Evolutionary conservation across 30 jellyfish, hydroid and myxozoan species (phyloP).

Genomic region (Pseudorhiza aurosa): DNA sequence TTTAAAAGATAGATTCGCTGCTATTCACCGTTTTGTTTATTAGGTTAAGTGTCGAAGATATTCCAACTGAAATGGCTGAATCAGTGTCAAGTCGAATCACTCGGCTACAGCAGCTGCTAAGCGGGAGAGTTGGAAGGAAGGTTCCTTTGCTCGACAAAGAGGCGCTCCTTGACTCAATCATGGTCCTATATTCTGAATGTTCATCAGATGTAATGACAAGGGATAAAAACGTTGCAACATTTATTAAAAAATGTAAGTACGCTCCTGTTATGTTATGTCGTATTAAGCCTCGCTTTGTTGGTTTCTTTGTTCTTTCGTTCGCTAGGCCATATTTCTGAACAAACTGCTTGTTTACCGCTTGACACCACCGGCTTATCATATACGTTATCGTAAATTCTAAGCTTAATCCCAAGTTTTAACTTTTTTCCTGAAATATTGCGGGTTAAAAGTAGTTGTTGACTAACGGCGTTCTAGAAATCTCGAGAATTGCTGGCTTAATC

Average conservation of each 20-base stretch:
- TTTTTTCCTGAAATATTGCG: not conserved
- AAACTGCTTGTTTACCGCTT: slow-evolving; percentile 4
- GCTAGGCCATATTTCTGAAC: not conserved
- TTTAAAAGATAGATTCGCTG: not conserved
- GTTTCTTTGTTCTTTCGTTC: not conserved
- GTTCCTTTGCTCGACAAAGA: slow-evolving; percentile 97
- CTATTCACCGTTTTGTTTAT: not conserved
- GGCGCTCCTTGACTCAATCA: slow-evolving; percentile 94
- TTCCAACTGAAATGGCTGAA: slow-evolving; percentile 64
- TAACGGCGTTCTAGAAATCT: not conserved
- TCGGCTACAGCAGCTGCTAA: slow-evolving; percentile 96
- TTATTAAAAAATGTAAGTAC: slow-evolving; percentile 89
- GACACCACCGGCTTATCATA: not conserved
- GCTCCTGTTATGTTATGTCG: not conserved
- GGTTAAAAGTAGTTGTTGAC: not conserved
- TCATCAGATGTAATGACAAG: slow-evolving; percentile 80
- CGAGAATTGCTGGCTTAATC: no score
- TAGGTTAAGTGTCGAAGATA: not conserved
- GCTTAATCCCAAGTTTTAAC: not conserved
- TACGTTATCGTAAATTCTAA: not conserved
- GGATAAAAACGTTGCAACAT: slow-evolving; percentile 93
- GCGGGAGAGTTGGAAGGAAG: slow-evolving; percentile 94
- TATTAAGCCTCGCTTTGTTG: not conserved
- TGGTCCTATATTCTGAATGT: slow-evolving; percentile 89
- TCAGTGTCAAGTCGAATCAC: slow-evolving; percentile 92